Base-by-base conservation (phyloP, 2,797 vertebrate genomes). In the Erethizon dorsatum region DNA sequence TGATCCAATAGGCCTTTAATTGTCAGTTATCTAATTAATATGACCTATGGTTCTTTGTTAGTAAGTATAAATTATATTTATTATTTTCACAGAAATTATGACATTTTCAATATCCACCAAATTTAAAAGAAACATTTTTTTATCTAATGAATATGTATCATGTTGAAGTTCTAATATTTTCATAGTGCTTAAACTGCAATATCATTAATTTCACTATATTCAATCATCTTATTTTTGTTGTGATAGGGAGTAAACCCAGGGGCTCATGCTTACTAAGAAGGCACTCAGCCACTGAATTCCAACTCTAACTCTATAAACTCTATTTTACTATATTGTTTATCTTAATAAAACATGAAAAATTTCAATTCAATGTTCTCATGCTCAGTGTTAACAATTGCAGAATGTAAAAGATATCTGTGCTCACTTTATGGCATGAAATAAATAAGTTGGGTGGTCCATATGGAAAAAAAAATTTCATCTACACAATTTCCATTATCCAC, bases 261-360 rank as follows among this genome's bases (percentile, higher is more conserved):
- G 26, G 10, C 2, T 10, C 4, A 17, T 54, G 47, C 31, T 50
- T 78, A 33, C 28, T 33, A 78, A 52, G 15, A 28, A 78, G 11
- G 28, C 13, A 52, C 3, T 52, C 26, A 28, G 4, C 56, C 26
- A 52, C 28, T 28, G 77, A 18, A 20, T 14, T 50, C 7, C 77
- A 79, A 33, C 31, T 54, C 31, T 18, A n/a, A n/a, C 31, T 52
- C 50, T 3, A 33, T 20, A 67, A 45, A 41, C 5, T 88, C 6
- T 15, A 65, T 83, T 83, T 78, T 69, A 50, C 8, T 57, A 54
- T 85, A 20, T 80, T 71, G 57, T 84, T 88, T 13, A 31, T 88
- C 31, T 50, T 79, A n/a, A 65, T 88, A 50, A 83, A 82, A 79
- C 3, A 65, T 63, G 59, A 91, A 7, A n/a, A 95, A 79, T 88